Percentiles rank a stretch among this genome's conserved stretches.
phyloP scores from a whole-genome alignment of 2,888 invertebrate genomes.

The Drosophila lacicola region DNA sequence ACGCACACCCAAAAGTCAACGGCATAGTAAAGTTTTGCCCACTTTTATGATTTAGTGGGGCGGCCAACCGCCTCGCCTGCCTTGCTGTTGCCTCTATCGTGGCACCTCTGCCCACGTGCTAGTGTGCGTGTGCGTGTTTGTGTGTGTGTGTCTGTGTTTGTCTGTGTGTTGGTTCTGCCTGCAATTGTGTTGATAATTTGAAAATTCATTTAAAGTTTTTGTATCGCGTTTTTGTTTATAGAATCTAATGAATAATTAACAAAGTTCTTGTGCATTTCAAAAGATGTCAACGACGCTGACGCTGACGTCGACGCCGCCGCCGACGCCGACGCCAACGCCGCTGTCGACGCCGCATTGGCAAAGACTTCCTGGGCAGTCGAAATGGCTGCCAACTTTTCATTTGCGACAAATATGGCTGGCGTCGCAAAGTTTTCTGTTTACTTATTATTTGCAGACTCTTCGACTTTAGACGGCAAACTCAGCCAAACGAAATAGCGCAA shows the following conservation, averaged over 20 bases:
- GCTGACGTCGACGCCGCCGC: slow-evolving; percentile 28
- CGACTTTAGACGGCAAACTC: slow-evolving; percentile 56
- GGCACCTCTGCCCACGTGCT: slow-evolving; percentile 56
- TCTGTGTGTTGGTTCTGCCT: slow-evolving; percentile 67
- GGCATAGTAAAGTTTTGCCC: slow-evolving; percentile 70
- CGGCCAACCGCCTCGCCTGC: slow-evolving; percentile 11
- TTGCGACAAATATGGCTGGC: slow-evolving; percentile 79
- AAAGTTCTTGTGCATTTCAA: slow-evolving; percentile 79
- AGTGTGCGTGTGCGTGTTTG: slow-evolving; percentile 3
- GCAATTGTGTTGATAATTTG: slow-evolving; percentile 82
- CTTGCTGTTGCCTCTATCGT: slow-evolving; percentile 44
- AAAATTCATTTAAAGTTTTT: slow-evolving; percentile 82
- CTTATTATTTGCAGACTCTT: slow-evolving; percentile 77
- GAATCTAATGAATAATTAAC: slow-evolving; percentile 82
- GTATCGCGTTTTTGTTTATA: slow-evolving; percentile 82
- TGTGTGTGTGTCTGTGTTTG: slow-evolving; percentile 15
- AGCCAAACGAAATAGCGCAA: slow-evolving; percentile 40
- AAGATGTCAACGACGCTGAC: slow-evolving; percentile 67
- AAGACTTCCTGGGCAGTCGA: slow-evolving; percentile 58
- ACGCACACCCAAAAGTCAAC: slow-evolving; percentile 42
- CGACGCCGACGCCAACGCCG: slow-evolving; percentile 36
- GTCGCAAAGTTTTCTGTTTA: slow-evolving; percentile 73
- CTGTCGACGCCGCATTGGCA: slow-evolving; percentile 30
- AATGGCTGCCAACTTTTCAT: slow-evolving; percentile 76
- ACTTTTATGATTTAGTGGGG: slow-evolving; percentile 76